Conservation (phyloP, 2,797 vertebrate genomes). For the Sandelia bainsii region DNA sequence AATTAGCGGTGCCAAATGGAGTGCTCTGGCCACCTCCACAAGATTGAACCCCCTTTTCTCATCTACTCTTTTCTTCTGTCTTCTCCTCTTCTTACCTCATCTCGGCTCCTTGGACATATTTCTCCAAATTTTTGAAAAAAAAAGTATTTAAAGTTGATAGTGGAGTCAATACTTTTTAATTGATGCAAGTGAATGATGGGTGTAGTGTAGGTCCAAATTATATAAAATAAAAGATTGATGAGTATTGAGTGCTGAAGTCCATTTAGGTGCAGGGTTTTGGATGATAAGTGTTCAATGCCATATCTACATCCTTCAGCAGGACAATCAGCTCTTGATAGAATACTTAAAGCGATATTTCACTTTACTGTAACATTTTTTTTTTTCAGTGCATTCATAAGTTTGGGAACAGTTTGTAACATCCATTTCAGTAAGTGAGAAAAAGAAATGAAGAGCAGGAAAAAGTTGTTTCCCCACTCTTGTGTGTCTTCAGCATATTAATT, state of each 20-base stretch:
- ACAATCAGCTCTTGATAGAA: conserved; percentile 3
- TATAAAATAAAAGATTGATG: conserved; percentile 58
- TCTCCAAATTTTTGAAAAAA: conserved; percentile 15
- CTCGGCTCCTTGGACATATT: background rate
- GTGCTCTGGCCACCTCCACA: conserved; percentile 36
- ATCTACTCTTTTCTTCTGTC: conserved; percentile 16
- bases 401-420: background rate
- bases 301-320: conserved; percentile 16
- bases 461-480: background rate
- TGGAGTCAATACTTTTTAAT: conserved; percentile 26
- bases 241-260: conserved; percentile 32
- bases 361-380: background rate
- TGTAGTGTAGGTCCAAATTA: background rate
- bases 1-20: conserved; percentile 76
- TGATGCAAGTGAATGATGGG: conserved; percentile 17
- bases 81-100: background rate
- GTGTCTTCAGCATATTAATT: background rate
- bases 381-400: background rate
- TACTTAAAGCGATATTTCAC: conserved; percentile 4
- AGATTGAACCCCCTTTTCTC: conserved; percentile 11
- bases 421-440: background rate
- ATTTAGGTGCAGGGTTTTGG: conserved; percentile 42
- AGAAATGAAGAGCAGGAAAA: background rate
- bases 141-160: background rate
- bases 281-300: conserved; percentile 29